Percentiles rank a stretch among this genome's conserved stretches.
phyloP scores from a whole-genome alignment of 2,113 vertebrate species.

The Xiphophorus couchianus region DNA sequence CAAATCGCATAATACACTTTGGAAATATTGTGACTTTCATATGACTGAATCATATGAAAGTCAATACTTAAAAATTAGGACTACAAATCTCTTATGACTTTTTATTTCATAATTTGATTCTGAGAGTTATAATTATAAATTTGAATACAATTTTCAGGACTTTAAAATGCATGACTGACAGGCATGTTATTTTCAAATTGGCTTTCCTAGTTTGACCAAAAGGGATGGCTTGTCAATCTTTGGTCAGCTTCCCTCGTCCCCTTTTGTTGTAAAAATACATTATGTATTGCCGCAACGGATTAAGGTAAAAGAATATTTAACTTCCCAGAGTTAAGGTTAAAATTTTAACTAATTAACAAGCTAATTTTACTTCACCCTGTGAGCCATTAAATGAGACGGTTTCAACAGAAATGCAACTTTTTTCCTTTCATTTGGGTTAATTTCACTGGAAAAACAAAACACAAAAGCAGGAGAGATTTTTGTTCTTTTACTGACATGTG shows the following conservation, averaged over 20 bases:
- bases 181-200: background rate
- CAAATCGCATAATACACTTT: too few relatives aligned
- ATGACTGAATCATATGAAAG: too few relatives aligned
- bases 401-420: background rate
- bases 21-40: too few relatives aligned
- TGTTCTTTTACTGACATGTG: constrained; percentile 96
- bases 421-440: background rate
- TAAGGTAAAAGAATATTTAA: background rate
- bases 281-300: too few relatives aligned
- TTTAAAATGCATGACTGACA: background rate
- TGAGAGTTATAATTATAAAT: background rate
- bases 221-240: background rate
- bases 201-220: too few relatives aligned
- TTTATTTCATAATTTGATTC: too few relatives aligned
- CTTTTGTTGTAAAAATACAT: too few relatives aligned
- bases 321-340: background rate
- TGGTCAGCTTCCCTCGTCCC: background rate
- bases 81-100: too few relatives aligned
- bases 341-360: background rate
- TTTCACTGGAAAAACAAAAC: background rate
- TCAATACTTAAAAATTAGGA: too few relatives aligned
- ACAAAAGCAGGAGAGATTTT: constrained; percentile 64
- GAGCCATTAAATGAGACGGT: background rate
- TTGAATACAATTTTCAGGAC: background rate
- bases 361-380: background rate